Conservation (phyloP, 1,140 invertebrate genomes). For the Drosophila leontia region DNA sequence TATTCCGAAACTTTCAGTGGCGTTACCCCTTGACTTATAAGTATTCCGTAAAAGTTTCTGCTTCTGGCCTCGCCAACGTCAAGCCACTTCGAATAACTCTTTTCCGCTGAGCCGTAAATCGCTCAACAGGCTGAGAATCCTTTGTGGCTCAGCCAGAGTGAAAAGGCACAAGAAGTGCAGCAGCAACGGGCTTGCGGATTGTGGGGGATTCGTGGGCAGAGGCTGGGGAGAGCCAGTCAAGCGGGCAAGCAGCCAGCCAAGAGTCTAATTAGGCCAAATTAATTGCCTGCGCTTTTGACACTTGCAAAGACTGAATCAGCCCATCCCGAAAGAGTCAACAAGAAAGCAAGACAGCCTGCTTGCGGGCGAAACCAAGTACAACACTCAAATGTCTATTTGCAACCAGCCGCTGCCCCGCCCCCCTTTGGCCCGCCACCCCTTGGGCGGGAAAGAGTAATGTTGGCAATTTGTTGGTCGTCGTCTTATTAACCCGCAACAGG, state of each 20-base stretch:
- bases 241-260: constrained; percentile 64
- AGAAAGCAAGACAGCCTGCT: constrained; percentile 42
- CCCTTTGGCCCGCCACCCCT: neutral
- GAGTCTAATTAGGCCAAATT: constrained; percentile 81
- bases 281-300: constrained; percentile 82
- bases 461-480: constrained; percentile 79
- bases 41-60: neutral
- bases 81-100: constrained; percentile 22
- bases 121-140: constrained; percentile 65
- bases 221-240: constrained; percentile 16
- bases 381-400: constrained; percentile 81
- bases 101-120: constrained; percentile 68
- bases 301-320: constrained; percentile 66
- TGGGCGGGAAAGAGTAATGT: constrained; percentile 67
- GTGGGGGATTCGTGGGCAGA: constrained; percentile 1
- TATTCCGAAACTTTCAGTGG: neutral
- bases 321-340: constrained; percentile 60
- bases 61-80: neutral
- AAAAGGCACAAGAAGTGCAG: constrained; percentile 73
- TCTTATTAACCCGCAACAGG: constrained; percentile 80
- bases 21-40: neutral
- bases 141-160: constrained; percentile 58
- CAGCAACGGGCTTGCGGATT: neutral
- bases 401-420: constrained; percentile 22
- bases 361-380: constrained; percentile 65